Base-by-base conservation (phyloP, 2,888 invertebrate genomes). In the Drosophila siamana region DNA sequence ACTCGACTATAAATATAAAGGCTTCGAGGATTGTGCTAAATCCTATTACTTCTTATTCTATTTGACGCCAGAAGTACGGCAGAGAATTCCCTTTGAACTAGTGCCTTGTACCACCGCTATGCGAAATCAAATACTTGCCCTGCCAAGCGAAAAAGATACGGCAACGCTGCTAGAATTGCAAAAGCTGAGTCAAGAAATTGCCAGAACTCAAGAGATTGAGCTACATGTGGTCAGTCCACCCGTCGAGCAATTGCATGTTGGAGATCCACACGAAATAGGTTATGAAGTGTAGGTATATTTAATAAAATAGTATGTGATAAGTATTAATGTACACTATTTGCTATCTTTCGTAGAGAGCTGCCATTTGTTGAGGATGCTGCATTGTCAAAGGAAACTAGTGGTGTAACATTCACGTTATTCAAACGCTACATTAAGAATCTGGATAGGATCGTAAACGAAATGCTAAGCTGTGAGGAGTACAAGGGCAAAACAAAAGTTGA, bases 31-130 rank as follows among this genome's bases (percentile, higher is more conserved):
- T 4, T 63, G 63, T 7, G 78, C 74, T 2, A 36, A 36, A n/a
- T 44, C 61, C 0, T 81, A 64, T 19, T 80, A 80, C 26, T 43
- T 78, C 15, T 60, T 26, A 0, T 81, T 79, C 19, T 80, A 80
- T 36, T 15, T 69, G 13, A 65, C 36, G 1, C 80, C 80, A 2
- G 60, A 73, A 38, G 75, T 80, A 11, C 74, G 80, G 1, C n/a
- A 75, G 1, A 48, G 22, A 15, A 73, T 60, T 13, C 4, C 36
- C 0, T 62, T 48, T 4, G 5, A 33, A 4, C 5, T 81, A 1
- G 19, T 11, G 3, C 41, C 51, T 0, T 72, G 80, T 8, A 43
- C 60, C 3, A 1, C 16, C 0, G 6, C 19, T 0, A 19, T 80
- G 44, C 50, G 11, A 1, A 11, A 65, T 0, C 67, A 47, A 2